phyloP scores from a whole-genome alignment of 2,797 vertebrate species.

The Fratercula arctica region DNA sequence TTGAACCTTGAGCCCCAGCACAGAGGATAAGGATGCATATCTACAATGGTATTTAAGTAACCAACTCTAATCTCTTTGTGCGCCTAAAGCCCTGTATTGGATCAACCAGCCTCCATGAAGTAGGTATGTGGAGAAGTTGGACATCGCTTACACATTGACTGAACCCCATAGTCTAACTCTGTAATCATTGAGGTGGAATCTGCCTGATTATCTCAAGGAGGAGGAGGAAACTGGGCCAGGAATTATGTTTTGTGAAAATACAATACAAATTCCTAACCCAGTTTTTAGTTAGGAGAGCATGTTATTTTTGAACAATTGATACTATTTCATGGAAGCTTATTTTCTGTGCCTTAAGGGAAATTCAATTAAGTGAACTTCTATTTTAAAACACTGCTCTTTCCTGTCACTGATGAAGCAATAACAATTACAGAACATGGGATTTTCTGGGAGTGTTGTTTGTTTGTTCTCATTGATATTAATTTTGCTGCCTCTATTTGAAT shows the following conservation, averaged over 20 bases:
- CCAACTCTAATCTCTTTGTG: not conserved
- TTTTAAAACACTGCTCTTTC: constrained; percentile 60
- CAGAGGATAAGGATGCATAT: not conserved
- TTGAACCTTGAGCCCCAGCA: not conserved
- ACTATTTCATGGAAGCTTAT: constrained; percentile 42
- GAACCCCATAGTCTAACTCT: not conserved
- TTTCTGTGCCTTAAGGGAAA: constrained; percentile 57
- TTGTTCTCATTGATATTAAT: constrained; percentile 9
- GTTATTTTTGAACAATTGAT: constrained; percentile 59
- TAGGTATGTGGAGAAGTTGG: not conserved
- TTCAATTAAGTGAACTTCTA: constrained; percentile 54
- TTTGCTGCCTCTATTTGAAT: not conserved
- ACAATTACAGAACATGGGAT: constrained; percentile 36
- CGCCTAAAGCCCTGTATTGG: not conserved
- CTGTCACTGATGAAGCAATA: constrained; percentile 60
- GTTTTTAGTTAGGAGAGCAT: constrained; percentile 44
- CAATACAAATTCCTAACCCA: constrained; percentile 55
- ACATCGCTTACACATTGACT: accelerated
- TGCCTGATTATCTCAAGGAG: constrained; percentile 9
- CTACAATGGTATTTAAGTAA: not conserved
- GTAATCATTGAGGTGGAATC: constrained; percentile 4
- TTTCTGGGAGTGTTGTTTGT: constrained; percentile 13
- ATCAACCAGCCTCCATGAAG: not conserved
- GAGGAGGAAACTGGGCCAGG: not conserved
- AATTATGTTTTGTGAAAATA: constrained; percentile 47